These are phyloP conservation scores for Nymphicus hollandicus DNA, from an alignment of 2,113 vertebrate species.

Conservation along the genomic window DNA sequence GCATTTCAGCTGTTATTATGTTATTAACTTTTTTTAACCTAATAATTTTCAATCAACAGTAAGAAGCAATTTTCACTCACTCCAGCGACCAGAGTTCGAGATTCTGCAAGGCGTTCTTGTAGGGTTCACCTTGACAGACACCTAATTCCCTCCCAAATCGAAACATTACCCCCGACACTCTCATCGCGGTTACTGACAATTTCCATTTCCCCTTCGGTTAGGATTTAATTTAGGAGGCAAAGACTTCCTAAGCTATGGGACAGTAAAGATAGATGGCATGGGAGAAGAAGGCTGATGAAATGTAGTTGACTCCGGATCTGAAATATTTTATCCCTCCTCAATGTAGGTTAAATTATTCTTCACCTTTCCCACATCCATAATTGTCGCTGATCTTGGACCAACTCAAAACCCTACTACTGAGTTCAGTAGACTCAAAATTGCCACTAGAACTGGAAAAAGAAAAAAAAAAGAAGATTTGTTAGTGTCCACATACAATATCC, in stretches of 20 bases:
- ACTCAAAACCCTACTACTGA: conserved; percentile 73
- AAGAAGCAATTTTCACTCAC: conserved; percentile 52
- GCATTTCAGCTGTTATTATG: conserved; percentile 59
- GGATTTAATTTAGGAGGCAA: conserved; percentile 69
- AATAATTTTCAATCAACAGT: conserved; percentile 60
- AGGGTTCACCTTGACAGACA: conserved; percentile 38
- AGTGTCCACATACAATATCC: conserved; percentile 30
- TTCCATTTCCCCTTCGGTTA: conserved; percentile 61
- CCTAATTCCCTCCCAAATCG: conserved; percentile 39
- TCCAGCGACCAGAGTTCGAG: conserved; percentile 17
- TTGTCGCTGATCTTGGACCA: conserved; percentile 72
- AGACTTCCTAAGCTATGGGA: conserved; percentile 62
- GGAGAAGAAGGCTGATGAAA: conserved; percentile 68
- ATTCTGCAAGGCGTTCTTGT: neutral
- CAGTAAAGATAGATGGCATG: conserved; percentile 63
- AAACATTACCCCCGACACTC: conserved; percentile 30
- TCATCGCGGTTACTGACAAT: conserved; percentile 26
- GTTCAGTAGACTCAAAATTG: conserved; percentile 66
- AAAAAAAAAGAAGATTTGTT: conserved; percentile 44
- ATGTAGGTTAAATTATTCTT: conserved; percentile 77
- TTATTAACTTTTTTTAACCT: conserved; percentile 62
- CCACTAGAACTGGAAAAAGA: conserved; percentile 68
- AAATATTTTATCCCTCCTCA: conserved; percentile 74
- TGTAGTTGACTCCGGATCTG: conserved; percentile 70
- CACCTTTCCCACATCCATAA: conserved; percentile 74